Base-by-base conservation (phyloP, 2,797 vertebrate genomes). In the Zalophus californianus region DNA sequence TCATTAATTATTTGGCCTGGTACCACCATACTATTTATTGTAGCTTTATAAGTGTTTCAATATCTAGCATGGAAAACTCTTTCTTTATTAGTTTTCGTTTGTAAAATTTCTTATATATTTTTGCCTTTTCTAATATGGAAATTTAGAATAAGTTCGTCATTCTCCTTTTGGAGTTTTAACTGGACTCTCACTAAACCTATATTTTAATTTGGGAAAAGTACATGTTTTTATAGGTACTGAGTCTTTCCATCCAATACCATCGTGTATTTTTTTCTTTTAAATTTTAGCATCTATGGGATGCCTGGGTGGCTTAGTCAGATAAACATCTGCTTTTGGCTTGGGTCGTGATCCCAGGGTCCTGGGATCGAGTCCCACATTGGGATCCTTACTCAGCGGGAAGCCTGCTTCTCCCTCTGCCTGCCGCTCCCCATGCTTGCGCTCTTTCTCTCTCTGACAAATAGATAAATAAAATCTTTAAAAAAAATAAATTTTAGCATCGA, bases 131-230 rank as follows among this genome's bases (percentile, higher is more conserved):
- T 93, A 54, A 84, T 54, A 77, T 62, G 70, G 27, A 80, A 86
- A n/a, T 86, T 87, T 10, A 54, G 44, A 38, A 32, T 83, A 78
- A 91, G 78, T 93, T 86, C 48, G 16, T 83, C 38, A 86, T 5
- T 91, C 5, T 56, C 11, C 60, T 48, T 79, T 91, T 92, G 23
- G 48, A 32, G 84, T 90, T 72, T 73, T 94, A 77, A 86, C 79
- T 95, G 41, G 21, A 62, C 21, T 73, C 18, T 60, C 32, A 68
- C 20, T 82, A 82, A 90, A 54, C 32, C 12, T 85, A 12, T 60
- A 41, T 91, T 93, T 89, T 92, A 92, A 90, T 92, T 94, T 96
- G 72, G 29, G 54, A 77, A 94, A 94, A 93, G 29, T 58, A 64
- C 6, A 83, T 21, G 66, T 91, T 96, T 92, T 85, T 92, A 64